phyloP scores from a whole-genome alignment of 2,888 invertebrate genomes.

The Lasioglossum malachurum region DNA sequence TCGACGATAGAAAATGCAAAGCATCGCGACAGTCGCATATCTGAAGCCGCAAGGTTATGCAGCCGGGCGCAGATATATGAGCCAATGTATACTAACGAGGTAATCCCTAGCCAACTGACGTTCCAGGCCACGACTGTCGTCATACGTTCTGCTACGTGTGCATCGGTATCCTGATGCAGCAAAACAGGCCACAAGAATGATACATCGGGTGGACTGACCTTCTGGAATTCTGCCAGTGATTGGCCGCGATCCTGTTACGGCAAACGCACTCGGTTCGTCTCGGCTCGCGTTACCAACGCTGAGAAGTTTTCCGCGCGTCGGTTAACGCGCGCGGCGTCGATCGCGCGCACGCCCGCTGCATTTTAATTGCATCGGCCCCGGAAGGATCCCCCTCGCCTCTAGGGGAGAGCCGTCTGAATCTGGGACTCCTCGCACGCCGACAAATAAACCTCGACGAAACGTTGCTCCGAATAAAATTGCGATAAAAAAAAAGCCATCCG shows the following conservation, averaged over 20 bases:
- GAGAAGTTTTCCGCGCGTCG: constrained; percentile 28
- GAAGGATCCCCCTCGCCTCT: background rate
- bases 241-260: constrained; percentile 13
- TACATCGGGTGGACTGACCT: constrained; percentile 33
- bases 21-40: constrained; percentile 28
- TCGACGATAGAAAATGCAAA: constrained; percentile 11
- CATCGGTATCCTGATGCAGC: constrained; percentile 37
- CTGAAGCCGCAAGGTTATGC: constrained; percentile 22
- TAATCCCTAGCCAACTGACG: constrained; percentile 63
- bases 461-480: background rate
- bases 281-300: background rate
- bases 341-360: background rate
- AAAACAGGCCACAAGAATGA: constrained; percentile 57
- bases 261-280: background rate
- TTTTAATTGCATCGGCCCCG: constrained; percentile 17
- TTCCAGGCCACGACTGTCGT: constrained; percentile 52
- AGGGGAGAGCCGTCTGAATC: background rate
- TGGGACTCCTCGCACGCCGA: background rate
- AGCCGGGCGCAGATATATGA: constrained; percentile 42
- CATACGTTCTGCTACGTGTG: constrained; percentile 52
- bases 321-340: constrained; percentile 20
- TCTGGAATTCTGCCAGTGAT: constrained; percentile 57
- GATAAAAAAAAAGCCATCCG: background rate
- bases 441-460: constrained; percentile 3
- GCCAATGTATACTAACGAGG: constrained; percentile 65